Base-by-base conservation (phyloP, 1,140 invertebrate genomes). In the Xylocopa sonorina region DNA sequence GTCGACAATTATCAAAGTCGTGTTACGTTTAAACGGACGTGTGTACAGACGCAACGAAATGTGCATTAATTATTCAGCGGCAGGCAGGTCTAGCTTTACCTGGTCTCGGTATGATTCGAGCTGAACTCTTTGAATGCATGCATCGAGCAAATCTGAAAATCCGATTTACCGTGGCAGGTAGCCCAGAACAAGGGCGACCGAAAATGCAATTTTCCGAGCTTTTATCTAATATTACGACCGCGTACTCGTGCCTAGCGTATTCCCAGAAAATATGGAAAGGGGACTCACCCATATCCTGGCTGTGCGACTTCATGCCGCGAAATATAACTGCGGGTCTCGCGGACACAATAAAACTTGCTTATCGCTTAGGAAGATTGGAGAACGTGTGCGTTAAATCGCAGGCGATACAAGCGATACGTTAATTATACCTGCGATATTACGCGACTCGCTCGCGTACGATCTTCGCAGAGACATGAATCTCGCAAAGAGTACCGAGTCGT, bases 151-250 rank as follows among this genome's bases (percentile, higher is more conserved):
- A 86, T 85, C 79, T 80, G 83, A 78, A 78, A 85, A 85, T 85
- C 83, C 79, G 74, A 85, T 86, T 86, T 81, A 51, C 69, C 10
- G 57, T 60, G 69, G 57, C 69, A 60, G 78, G 68, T 53, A 73
- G 68, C 32, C 73, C 53, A 76, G 83, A 85, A 85, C 83, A 74
- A 77, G 51, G 79, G 50, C 58, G 57, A 67, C 80, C 74, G 71
- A 78, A 85, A 86, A 86, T 86, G 80, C 84, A 81, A 85, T 86
- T 86, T 78, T 72, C 58, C 75, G 68, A 86, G 83, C 84, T 86
- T 85, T 86, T 67, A 85, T 66, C 83, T 85, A 85, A 85, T 85
- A 85, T 86, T 71, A 60, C 75, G 64, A 81, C 64, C 79, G 69
- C 77, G 77, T 73, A 73, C 77, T 46, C 58, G 48, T 71, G 55